Base-by-base conservation (phyloP, 92 coral and sea anemone species). In the Epizoanthus fatuus region DNA sequence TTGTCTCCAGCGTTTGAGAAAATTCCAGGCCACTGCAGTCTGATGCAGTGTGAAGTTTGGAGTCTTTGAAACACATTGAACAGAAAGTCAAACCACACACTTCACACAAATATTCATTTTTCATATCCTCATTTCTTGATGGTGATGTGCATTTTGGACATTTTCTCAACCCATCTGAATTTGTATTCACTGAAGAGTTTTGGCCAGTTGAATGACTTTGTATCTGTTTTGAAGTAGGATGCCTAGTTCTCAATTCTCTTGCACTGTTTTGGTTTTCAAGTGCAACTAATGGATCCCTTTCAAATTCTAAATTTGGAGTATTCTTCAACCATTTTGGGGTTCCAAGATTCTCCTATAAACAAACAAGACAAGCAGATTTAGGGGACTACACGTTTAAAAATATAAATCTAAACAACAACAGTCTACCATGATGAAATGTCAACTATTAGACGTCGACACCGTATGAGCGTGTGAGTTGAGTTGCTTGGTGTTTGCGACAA, bases 131-230 rank as follows among this genome's bases (percentile, higher is more conserved):
- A 59, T 42, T 40, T 22, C 82, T 77, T 10, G 82, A 77, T 39
- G 82, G 82, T 56, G 82, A 77, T 17, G 82, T 77, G 16, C 82
- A 77, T 9, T 58, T 77, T 77, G 82, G 82, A 60, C 82, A 77
- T 77, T 69, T 77, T 77, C 47, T 77, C 25, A 76, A 38, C 42
- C 15, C 17, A 16, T 25, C 70, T 5, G 5, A 39, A 11, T 38
- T 20, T 39, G 53, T 44, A 17, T 20, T 13, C 57, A 77, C 2
- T 42, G 39, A 20, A 40, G 69, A 19, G 12, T 5, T 77, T 60
- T 77, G 82, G 12, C 8, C 16, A 17, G 54, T 12, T 37, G 25
- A 52, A 39, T 3, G 69, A 60, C n/a, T n/a, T 37, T 59, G 6
- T 77, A 16, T 44, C 68, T 60, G 69, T 59, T 9, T 12, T 40